These are phyloP conservation scores for Plebejus argus DNA, from an alignment of 2,888 invertebrate genomes.

Conservation along the genomic window DNA sequence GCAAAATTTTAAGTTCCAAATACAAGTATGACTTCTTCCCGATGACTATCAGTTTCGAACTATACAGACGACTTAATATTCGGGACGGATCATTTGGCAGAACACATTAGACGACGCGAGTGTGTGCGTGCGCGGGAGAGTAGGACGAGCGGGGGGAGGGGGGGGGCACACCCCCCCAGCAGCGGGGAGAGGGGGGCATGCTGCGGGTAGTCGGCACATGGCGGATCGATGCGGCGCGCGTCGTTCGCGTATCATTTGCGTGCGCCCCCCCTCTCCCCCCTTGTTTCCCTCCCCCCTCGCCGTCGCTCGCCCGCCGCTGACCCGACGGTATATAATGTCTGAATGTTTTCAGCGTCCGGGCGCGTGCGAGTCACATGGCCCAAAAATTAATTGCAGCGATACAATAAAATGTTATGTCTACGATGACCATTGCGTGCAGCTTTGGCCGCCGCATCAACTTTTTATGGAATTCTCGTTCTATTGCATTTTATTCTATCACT, in stretches of 20 bases:
- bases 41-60: conserved; percentile 53
- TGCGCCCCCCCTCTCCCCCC: conserved; percentile 55
- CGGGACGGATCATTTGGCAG: conserved; percentile 74
- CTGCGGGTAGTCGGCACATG: conserved; percentile 53
- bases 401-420: conserved; percentile 6
- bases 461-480: neutral
- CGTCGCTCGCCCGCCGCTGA: conserved; percentile 51
- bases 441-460: neutral
- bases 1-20: neutral
- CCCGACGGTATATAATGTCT: conserved; percentile 44
- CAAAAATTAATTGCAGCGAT: conserved; percentile 28
- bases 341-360: conserved; percentile 45
- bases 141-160: conserved; percentile 63
- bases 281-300: conserved; percentile 53
- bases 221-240: conserved; percentile 75
- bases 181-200: conserved; percentile 43
- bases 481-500: neutral
- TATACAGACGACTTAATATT: conserved; percentile 57
- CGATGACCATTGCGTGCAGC: neutral
- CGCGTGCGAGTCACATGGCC: conserved; percentile 47
- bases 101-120: conserved; percentile 66
- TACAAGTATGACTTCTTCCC: conserved; percentile 36
- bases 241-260: conserved; percentile 74
- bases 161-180: conserved; percentile 41
- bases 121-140: conserved; percentile 57